A percentile compares a stretch with the other conserved stretches of the same genome.
Conservation (phyloP, 2,797 vertebrate genomes). For the Eutrigla gurnardus region DNA sequence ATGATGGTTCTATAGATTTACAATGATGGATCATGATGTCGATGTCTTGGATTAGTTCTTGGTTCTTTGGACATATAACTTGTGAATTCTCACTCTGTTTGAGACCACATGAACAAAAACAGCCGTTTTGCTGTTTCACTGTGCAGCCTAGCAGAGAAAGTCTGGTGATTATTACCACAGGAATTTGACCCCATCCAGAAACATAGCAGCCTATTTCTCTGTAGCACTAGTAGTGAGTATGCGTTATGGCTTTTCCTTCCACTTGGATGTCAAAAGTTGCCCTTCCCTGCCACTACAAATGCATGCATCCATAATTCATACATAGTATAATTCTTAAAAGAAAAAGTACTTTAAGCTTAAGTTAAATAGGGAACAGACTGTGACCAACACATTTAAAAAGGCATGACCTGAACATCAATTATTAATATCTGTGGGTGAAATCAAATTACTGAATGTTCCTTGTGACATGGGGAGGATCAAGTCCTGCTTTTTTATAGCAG, state of each 20-base stretch:
- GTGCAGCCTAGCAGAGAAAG: conserved; percentile 17
- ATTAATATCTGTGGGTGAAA: not conserved
- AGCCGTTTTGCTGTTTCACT: conserved; percentile 11
- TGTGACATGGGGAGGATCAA: conserved; percentile 3
- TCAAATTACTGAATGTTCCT: conserved; percentile 18
- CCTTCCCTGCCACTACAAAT: not conserved
- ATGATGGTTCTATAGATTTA: conserved; percentile 2
- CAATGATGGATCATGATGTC: not conserved
- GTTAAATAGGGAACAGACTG: no score
- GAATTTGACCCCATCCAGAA: conserved; percentile 33
- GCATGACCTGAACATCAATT: not conserved
- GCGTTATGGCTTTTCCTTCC: not conserved
- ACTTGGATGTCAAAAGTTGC: not conserved
- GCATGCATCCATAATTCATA: not conserved
- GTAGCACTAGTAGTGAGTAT: not conserved
- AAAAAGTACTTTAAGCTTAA: no score
- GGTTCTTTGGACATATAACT: not conserved
- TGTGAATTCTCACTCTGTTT: not conserved
- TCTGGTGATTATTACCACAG: conserved; percentile 34
- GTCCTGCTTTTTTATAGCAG: not conserved
- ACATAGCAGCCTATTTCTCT: conserved; percentile 20
- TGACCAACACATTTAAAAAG: not conserved
- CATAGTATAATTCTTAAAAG: not conserved
- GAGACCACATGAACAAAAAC: conserved; percentile 2
- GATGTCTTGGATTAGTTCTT: conserved; percentile 10